A percentile compares a stretch with the other conserved stretches of the same genome.
Evolutionary conservation across 2,888 invertebrate species (phyloP).

Genomic region (Cataglyphis rosenhaueri): DNA sequence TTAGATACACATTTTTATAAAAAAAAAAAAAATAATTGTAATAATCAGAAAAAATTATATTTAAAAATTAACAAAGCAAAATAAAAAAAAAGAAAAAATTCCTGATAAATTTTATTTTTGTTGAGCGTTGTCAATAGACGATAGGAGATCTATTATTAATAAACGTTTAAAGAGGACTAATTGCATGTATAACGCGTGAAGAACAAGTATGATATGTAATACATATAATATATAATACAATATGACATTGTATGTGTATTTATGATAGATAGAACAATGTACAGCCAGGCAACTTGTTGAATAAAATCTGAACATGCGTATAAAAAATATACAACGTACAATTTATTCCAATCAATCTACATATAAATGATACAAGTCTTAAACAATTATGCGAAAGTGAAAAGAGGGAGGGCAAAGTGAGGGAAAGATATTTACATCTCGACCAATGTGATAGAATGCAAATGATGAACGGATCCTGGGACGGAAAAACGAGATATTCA

Average conservation of each 20-base stretch:
- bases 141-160: conserved; percentile 7
- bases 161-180: conserved; percentile 25
- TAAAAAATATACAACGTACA: conserved; percentile 83
- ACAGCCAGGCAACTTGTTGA: conserved; percentile 56
- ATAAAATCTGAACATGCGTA: conserved; percentile 73
- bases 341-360: conserved; percentile 81
- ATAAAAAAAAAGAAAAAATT: conserved; percentile 4
- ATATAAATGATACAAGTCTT: conserved; percentile 64
- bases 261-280: conserved; percentile 55
- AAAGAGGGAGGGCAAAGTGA: conserved; percentile 67
- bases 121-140: conserved; percentile 16
- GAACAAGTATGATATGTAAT: conserved; percentile 53
- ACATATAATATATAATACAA: conserved; percentile 53
- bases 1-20: not conserved
- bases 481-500: conserved; percentile 45
- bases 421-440: conserved; percentile 81
- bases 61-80: not conserved
- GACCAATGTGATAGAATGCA: conserved; percentile 71
- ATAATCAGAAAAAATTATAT: not conserved
- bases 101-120: not conserved
- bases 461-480: conserved; percentile 16
- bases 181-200: conserved; percentile 22
- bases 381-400: conserved; percentile 55
- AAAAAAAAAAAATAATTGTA: not conserved
- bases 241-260: conserved; percentile 45